These are phyloP conservation scores for Halcyon chelicuti DNA, from an alignment of 2,797 vertebrate genomes.

Conservation along the genomic window DNA sequence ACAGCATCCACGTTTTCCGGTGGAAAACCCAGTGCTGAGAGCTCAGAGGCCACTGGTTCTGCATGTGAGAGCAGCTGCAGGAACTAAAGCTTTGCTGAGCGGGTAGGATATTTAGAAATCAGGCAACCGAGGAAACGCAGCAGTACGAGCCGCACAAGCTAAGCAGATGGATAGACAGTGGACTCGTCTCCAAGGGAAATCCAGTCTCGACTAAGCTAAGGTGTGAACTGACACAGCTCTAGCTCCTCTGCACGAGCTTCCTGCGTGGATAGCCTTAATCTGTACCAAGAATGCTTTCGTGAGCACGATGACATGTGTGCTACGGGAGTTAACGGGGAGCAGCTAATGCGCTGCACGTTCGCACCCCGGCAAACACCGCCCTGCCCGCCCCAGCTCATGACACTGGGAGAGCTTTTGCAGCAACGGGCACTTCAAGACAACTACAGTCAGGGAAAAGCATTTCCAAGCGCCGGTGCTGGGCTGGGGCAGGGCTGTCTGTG, in stretches of 20 bases:
- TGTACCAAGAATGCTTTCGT: not conserved
- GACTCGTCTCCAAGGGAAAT: not conserved
- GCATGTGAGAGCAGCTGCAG: not conserved
- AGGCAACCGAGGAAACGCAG: not conserved
- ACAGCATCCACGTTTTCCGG: fast-evolving
- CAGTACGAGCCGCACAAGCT: not conserved
- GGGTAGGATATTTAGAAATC: not conserved
- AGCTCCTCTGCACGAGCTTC: not conserved
- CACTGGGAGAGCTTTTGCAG: not conserved
- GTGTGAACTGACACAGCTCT: constrained; percentile 42
- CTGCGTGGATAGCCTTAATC: constrained; percentile 25
- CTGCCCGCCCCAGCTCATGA: not conserved
- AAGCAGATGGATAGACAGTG: not conserved
- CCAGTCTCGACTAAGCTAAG: not conserved
- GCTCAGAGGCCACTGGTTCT: not conserved
- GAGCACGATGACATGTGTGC: constrained; percentile 48
- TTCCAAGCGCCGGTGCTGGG: not conserved
- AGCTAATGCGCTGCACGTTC: constrained; percentile 15
- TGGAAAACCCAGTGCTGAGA: not conserved
- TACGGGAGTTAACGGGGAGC: constrained; percentile 5
- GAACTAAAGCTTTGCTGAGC: not conserved
- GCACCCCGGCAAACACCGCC: not conserved
- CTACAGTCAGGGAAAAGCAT: not conserved
- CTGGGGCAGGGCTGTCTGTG: not conserved
- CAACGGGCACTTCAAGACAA: not conserved